These are phyloP conservation scores for Bujurquina vittata DNA, from an alignment of 2,113 vertebrate genomes.

Conservation along the genomic window DNA sequence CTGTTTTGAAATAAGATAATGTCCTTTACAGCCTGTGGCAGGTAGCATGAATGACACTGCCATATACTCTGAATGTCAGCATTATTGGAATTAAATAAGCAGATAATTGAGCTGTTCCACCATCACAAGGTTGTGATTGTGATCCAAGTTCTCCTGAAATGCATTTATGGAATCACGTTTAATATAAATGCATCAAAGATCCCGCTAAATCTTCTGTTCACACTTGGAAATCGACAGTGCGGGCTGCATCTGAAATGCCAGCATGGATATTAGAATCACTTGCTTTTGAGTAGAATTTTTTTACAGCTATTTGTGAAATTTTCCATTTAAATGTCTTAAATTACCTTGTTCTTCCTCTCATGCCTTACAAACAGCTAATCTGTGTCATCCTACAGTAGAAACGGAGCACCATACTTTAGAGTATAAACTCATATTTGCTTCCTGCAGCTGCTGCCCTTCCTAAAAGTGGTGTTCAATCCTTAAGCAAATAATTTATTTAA, in stretches of 20 bases:
- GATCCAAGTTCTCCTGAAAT: background rate
- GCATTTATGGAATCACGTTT: background rate
- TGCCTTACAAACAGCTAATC: background rate
- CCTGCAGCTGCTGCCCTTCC: conserved; percentile 12
- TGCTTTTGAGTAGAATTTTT: background rate
- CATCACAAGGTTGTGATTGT: background rate
- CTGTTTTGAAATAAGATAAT: conserved; percentile 66
- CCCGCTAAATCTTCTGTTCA: background rate
- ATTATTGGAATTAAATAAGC: conserved; percentile 3
- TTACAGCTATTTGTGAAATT: background rate
- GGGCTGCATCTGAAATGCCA: background rate
- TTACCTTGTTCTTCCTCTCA: background rate
- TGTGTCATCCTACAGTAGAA: background rate
- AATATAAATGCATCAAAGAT: background rate
- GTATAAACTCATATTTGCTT: background rate
- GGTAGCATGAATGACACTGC: conserved; percentile 48
- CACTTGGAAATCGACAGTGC: background rate
- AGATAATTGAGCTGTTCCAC: background rate
- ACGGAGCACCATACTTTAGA: background rate
- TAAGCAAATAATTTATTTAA: conserved; percentile 25
- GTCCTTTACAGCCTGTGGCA: conserved; percentile 68
- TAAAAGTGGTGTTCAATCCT: background rate
- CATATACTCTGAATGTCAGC: conserved; percentile 30
- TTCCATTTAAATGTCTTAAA: background rate
- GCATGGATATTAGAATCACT: background rate